Percentiles rank a stretch among this genome's conserved stretches.
These are phyloP conservation scores for Oryctolagus cuniculus DNA, from an alignment of 2,113 vertebrate species.

Conservation along the genomic window DNA sequence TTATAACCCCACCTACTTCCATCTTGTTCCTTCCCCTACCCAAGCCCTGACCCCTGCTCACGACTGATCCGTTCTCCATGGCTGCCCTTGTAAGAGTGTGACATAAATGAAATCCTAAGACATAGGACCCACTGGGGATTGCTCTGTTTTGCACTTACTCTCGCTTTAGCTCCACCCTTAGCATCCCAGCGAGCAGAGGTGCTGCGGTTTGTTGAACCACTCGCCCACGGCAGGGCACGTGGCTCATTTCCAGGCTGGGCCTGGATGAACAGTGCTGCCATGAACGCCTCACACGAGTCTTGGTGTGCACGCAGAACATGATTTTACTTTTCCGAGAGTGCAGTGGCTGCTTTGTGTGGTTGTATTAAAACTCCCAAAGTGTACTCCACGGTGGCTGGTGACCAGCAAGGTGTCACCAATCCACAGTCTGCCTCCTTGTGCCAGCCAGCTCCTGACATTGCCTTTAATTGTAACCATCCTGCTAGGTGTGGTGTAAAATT, in stretches of 20 bases:
- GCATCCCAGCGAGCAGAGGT: background rate
- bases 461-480: background rate
- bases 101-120: background rate
- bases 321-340: constrained; percentile 12
- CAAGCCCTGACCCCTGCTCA: background rate
- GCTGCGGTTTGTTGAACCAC: background rate
- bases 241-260: background rate
- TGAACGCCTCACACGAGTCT: background rate
- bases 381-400: background rate
- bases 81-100: background rate
- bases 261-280: background rate
- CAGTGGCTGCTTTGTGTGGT: background rate
- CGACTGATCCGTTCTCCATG: background rate
- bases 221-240: background rate
- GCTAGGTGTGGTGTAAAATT: background rate
- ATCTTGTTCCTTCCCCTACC: background rate
- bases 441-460: background rate
- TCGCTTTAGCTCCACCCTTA: background rate
- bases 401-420: background rate
- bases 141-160: background rate
- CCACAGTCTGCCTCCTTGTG: background rate
- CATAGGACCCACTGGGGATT: background rate
- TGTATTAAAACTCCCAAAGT: constrained; percentile 26
- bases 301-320: background rate
- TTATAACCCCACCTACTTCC: background rate